Evolutionary conservation across 2,113 vertebrate species (phyloP), one percentile per base, ranked within the genome.

Genomic region (Aythya baeri): DNA sequence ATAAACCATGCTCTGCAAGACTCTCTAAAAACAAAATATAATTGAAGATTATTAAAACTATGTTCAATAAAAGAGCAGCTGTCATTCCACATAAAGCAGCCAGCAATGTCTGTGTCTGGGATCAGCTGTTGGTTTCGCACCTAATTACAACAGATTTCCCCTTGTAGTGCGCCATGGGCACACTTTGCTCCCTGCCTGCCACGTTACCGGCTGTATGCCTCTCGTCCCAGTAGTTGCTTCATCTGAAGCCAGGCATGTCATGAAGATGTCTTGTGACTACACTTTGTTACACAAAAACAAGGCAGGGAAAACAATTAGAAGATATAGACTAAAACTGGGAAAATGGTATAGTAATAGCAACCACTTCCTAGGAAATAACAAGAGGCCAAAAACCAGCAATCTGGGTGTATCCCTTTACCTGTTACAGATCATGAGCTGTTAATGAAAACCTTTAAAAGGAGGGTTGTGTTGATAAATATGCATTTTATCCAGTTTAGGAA

Each of bases 161-260:
- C 13, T 50, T 7, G 2, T 2, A 8, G 25, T 11, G 7, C 5
- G 50, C 46, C 38, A 38, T 70, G n/a, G 31, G 43, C 38, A 61
- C 2, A 0, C 36, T 16, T 12, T 46, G 15, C 65, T 78, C n/a
- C n/a, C 43, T 1, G 4, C 13, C 29, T 43, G n/a, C 15, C 67
- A 61, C 9, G 22, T 43, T 54, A 67, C 11, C 31, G 54, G 2
- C n/a, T 8, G 8, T 14, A 4, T 9, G 3, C 20, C 29, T 46
- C 23, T 50, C 6, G 66, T 2, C 5, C 16, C 50, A 62, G 12
- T 18, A 7, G 3, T 0, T 43, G 29, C 32, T 81, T 80, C 29
- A 25, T n/a, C 49, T 68, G 58, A 72, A 61, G 29, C 12, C 52
- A 68, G 46, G 4, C 8, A 1, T 17, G 9, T 52, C 17, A 13